phyloP scores from a whole-genome alignment of 1,140 invertebrate species.

The Drosophila kohkoa region DNA sequence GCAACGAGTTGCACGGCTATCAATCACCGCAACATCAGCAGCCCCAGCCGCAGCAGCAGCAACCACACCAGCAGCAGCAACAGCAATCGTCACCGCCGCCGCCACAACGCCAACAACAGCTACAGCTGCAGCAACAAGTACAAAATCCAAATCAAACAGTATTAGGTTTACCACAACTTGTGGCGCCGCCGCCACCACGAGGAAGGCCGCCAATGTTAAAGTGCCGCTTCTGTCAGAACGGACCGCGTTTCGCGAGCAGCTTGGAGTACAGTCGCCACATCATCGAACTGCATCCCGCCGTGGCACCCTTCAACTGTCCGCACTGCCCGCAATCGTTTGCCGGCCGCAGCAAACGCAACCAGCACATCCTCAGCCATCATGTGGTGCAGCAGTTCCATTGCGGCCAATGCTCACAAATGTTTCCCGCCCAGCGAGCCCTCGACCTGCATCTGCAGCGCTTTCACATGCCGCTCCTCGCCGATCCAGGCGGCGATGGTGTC shows the following conservation, averaged over 20 bases:
- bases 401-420: slow-evolving; percentile 75
- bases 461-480: slow-evolving; percentile 43
- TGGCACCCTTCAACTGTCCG: slow-evolving; percentile 75
- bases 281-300: slow-evolving; percentile 75
- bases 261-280: slow-evolving; percentile 78
- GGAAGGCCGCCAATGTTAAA: slow-evolving; percentile 61
- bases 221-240: slow-evolving; percentile 80
- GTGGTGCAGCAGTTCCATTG: slow-evolving; percentile 76
- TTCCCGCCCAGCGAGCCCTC: slow-evolving; percentile 72
- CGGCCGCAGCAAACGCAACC: slow-evolving; percentile 67
- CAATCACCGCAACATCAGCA: slow-evolving; percentile 21
- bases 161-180: slow-evolving; percentile 50
- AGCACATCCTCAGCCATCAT: slow-evolving; percentile 73
- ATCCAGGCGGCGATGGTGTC: slow-evolving; percentile 32
- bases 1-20: slow-evolving; percentile 46
- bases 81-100: slow-evolving; percentile 4
- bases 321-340: slow-evolving; percentile 72
- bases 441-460: slow-evolving; percentile 75
- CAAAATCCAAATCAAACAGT: slow-evolving; percentile 62
- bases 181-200: slow-evolving; percentile 49
- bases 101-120: slow-evolving; percentile 20
- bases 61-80: slow-evolving; percentile 8
- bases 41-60: slow-evolving; percentile 11
- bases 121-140: slow-evolving; percentile 17
- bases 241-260: slow-evolving; percentile 76